Percentiles rank a stretch among this genome's conserved stretches.
Evolutionary conservation across 2,113 vertebrate species (phyloP).

Genomic region (Conger conger): DNA sequence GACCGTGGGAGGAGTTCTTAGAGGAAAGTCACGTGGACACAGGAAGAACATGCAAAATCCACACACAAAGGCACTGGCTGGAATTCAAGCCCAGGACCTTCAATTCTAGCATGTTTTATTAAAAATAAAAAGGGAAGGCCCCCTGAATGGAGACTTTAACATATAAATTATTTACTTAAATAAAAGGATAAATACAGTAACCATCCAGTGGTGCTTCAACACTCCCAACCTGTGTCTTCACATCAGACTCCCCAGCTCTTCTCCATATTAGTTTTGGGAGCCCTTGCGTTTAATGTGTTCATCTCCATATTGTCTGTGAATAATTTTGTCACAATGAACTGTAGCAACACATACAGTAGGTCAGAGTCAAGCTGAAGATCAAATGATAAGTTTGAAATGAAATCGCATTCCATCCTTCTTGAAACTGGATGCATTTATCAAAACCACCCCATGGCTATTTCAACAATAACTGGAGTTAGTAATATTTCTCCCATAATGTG

Average conservation of each 20-base stretch:
- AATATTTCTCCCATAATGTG: neutral
- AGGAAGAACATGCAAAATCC: no score
- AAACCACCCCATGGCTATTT: neutral
- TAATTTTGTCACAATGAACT: neutral
- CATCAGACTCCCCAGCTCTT: neutral
- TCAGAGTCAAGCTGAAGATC: neutral
- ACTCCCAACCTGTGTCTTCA: neutral
- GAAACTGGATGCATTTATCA: neutral
- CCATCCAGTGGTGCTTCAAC: neutral
- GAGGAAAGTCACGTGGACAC: no score
- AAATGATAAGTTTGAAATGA: neutral
- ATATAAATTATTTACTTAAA: no score
- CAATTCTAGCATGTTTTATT: no score
- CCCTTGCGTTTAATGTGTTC: neutral
- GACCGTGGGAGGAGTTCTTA: no score
- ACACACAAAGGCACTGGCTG: no score
- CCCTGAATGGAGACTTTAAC: no score
- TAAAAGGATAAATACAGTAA: no score
- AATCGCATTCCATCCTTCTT: neutral
- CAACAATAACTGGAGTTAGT: neutral
- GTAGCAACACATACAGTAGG: neutral
- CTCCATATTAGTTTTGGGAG: neutral
- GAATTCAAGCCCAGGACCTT: no score
- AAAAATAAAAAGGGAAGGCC: no score
- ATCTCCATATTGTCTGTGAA: neutral